Base-by-base conservation (phyloP, 2,888 invertebrate genomes). In the Parnassius mnemosyne region DNA sequence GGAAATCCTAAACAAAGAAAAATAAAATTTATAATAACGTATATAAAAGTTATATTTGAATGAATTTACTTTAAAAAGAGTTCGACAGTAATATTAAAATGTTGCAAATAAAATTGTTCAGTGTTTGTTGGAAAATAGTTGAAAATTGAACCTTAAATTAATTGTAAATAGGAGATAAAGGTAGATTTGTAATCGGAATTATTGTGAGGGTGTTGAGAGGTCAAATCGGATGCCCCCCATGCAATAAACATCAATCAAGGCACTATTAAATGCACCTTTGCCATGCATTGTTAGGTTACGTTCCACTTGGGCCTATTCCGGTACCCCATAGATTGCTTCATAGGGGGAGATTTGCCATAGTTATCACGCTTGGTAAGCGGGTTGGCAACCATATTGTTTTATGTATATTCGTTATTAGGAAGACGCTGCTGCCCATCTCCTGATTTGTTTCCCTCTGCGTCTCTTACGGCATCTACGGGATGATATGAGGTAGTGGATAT, bases 221-320 rank as follows among this genome's bases (percentile, higher is more conserved):
- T 69, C 68, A 65, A 70, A 66, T 68, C 64, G 65, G 66, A 67
- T 69, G 63, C 67, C 69, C 72, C 72, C 67, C 67, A 71, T 65
- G 74, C 76, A 84, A 83, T 85, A 83, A 78, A 84, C 85, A 85
- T 85, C 81, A 86, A 86, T 86, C 85, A 85, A 76, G 69, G 57
- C 67, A 75, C 78, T 80, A 83, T 84, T 84, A 84, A 80, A 83
- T 83, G 83, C 85, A 86, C 83, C 87, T 85, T 86, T 82, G 74
- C 75, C 69, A 71, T 53, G 42, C 53, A 69, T 75, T 79, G 78
- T 76, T 74, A 13, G 68, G 69, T 20, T 20, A 20, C 20, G 20
- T 71, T 83, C 74, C 75, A 44, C 68, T 79, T 78, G 13, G 67
- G 10, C 3, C 66, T 43, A 20, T 1, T 20, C 20, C 20, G 20